Evolutionary conservation across 2,797 vertebrate species (phyloP).

Genomic region (Diplodus puntazzo): DNA sequence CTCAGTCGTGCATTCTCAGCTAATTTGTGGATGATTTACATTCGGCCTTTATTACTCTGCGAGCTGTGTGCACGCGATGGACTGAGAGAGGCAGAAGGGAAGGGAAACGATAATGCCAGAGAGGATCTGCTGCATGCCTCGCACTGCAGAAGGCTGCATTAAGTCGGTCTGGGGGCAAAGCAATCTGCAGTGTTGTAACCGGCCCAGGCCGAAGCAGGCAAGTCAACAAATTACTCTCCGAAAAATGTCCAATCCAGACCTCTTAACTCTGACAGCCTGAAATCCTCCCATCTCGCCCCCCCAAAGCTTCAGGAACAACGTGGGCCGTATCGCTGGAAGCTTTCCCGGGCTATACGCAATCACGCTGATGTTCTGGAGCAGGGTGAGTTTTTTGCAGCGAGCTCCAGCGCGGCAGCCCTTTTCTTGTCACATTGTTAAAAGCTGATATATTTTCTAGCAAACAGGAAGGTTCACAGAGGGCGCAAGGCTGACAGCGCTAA

Average conservation of each 20-base stretch:
- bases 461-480: conserved; percentile 43
- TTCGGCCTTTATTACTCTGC: conserved; percentile 51
- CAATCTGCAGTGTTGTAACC: conserved; percentile 55
- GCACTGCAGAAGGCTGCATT: conserved; percentile 56
- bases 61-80: conserved; percentile 18
- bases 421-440: conserved; percentile 38
- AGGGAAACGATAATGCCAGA: conserved; percentile 9
- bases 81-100: conserved; percentile 32
- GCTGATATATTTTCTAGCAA: conserved; percentile 43
- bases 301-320: conserved; percentile 40
- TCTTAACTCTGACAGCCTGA: conserved; percentile 51
- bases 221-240: conserved; percentile 47
- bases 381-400: conserved; percentile 8
- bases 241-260: conserved; percentile 35
- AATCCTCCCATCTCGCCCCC: conserved; percentile 43
- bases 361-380: conserved; percentile 15
- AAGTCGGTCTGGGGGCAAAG: conserved; percentile 61
- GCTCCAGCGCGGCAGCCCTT: conserved; percentile 14
- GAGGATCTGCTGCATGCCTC: conserved; percentile 41
- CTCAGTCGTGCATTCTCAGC: conserved; percentile 31
- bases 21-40: conserved; percentile 55
- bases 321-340: conserved; percentile 39
- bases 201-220: conserved; percentile 39
- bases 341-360: conserved; percentile 39
- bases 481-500: conserved; percentile 57